Percentiles rank a stretch among this genome's conserved stretches.
These are phyloP conservation scores for Lophius piscatorius DNA, from an alignment of 2,113 vertebrate species.

Conservation along the genomic window DNA sequence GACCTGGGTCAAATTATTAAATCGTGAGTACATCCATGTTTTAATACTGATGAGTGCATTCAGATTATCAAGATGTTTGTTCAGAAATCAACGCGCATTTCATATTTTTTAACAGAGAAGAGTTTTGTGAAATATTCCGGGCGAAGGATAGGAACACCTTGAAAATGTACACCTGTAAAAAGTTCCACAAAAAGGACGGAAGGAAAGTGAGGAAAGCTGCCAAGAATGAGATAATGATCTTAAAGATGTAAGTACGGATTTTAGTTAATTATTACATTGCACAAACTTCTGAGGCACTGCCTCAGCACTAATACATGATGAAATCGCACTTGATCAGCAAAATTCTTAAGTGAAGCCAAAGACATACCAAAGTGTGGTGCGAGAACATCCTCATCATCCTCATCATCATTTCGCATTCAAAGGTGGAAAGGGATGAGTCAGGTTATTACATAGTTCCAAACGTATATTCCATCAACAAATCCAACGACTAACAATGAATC, in stretches of 20 bases:
- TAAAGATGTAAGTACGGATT: constrained; percentile 90
- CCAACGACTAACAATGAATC: neutral
- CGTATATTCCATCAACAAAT: neutral
- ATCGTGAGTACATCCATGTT: constrained; percentile 87
- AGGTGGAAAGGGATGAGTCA: too few species aligned
- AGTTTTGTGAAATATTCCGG: constrained; percentile 98
- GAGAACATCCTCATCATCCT: neutral
- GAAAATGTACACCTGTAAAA: constrained; percentile 98
- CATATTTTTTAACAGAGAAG: constrained; percentile 84
- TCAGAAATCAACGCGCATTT: neutral
- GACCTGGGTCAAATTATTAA: constrained; percentile 97
- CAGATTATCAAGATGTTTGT: rapidly evolving
- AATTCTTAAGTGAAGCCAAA: constrained; percentile 1
- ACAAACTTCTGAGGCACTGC: neutral
- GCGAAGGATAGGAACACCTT: constrained; percentile 95
- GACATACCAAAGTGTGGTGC: neutral
- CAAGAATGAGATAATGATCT: constrained; percentile 98
- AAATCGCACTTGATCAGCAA: constrained; percentile 2
- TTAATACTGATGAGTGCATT: neutral
- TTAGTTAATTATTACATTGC: constrained; percentile 2
- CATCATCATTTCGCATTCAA: neutral
- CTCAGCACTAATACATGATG: neutral
- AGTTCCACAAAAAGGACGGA: constrained; percentile 96
- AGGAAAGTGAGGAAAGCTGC: constrained; percentile 97
- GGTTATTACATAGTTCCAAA: too few species aligned